Evolutionary conservation across 2,888 invertebrate genomes (phyloP).

Genomic region (Argyresthia goedartella): DNA sequence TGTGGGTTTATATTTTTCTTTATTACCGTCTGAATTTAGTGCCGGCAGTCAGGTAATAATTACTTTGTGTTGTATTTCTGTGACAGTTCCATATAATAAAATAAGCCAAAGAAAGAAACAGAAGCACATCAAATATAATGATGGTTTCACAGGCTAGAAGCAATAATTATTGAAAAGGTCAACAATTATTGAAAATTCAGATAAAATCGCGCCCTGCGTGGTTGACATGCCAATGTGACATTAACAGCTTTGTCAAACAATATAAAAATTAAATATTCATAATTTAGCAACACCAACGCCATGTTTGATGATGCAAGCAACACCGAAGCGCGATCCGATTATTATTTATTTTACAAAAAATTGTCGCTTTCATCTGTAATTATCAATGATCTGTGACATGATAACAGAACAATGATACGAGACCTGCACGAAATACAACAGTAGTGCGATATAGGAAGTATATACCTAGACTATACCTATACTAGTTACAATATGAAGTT

Average conservation of each 20-base stretch:
- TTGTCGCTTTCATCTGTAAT: neutral
- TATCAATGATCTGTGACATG: neutral
- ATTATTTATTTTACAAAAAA: neutral
- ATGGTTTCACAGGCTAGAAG: too few species aligned
- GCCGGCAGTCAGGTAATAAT: too few species aligned
- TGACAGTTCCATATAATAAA: neutral
- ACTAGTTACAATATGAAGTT: too few species aligned
- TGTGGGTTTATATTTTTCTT: too few species aligned
- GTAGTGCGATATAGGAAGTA: too few species aligned
- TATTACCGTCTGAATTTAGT: too few species aligned
- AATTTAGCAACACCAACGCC: constrained; percentile 35
- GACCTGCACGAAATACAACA: too few species aligned
- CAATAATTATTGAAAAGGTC: too few species aligned
- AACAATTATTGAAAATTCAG: constrained; percentile 34
- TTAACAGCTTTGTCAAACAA: constrained; percentile 65
- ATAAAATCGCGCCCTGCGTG: constrained; percentile 32
- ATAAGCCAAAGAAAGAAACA: too few species aligned
- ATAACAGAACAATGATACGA: too few species aligned
- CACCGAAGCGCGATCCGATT: constrained; percentile 25
- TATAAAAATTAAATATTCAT: constrained; percentile 53
- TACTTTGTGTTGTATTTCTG: neutral
- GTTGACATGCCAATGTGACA: constrained; percentile 64
- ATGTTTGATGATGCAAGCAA: constrained; percentile 48
- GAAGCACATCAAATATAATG: too few species aligned
- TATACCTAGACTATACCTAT: too few species aligned